These are phyloP conservation scores for Nyctereutes procyonoides DNA, from an alignment of 2,113 vertebrate genomes.

Conservation along the genomic window DNA sequence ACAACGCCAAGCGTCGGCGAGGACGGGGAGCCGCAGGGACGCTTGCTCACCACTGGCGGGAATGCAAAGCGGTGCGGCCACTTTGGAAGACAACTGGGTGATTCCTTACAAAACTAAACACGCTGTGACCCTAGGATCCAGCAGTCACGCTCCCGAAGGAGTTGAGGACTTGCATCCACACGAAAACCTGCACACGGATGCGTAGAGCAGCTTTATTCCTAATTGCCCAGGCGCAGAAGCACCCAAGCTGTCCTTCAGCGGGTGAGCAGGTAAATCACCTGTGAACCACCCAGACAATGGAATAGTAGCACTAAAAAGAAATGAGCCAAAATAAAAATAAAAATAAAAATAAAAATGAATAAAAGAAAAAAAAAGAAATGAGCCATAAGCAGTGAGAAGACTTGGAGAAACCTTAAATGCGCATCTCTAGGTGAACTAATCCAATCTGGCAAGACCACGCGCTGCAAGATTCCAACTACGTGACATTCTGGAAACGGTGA, in stretches of 20 bases:
- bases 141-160: not conserved
- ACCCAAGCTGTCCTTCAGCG: not conserved
- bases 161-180: accelerated
- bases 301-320: not conserved
- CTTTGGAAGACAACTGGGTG: no score
- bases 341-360: no score
- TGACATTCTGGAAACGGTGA: not conserved
- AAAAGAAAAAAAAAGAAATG: not conserved
- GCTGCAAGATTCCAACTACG: accelerated
- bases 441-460: not conserved
- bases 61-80: accelerated
- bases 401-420: not conserved
- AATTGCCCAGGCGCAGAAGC: no score
- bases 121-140: no score
- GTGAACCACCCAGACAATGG: not conserved
- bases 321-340: not conserved
- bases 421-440: not conserved
- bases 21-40: accelerated
- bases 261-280: no score
- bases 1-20: no score
- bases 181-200: not conserved
- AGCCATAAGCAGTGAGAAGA: not conserved
- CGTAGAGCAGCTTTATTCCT: not conserved
- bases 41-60: accelerated
- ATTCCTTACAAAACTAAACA: not conserved